Conservation (phyloP, 2,888 invertebrate species). For the Aporophyla nigra region DNA sequence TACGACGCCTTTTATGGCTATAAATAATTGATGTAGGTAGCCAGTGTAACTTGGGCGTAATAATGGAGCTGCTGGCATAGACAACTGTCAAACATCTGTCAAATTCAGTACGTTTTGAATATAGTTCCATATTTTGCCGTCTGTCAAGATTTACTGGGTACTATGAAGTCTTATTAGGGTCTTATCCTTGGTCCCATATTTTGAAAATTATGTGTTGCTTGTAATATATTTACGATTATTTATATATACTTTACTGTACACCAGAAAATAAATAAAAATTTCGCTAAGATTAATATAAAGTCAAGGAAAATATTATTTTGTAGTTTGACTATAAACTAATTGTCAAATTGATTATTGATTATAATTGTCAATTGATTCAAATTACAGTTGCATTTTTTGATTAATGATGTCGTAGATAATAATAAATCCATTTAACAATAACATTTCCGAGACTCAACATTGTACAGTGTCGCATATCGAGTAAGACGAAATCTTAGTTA, state of each 20-base stretch:
- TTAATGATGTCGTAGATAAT: neutral
- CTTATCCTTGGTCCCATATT: slow-evolving; percentile 7
- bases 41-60: neutral
- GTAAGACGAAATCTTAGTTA: too few relatives aligned
- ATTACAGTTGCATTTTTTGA: neutral
- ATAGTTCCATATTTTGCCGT: slow-evolving; percentile 4
- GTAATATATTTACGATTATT: too few relatives aligned
- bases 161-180: neutral
- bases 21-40: slow-evolving; percentile 23
- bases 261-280: too few relatives aligned
- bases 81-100: slow-evolving; percentile 13
- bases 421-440: neutral
- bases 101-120: neutral
- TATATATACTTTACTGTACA: too few relatives aligned
- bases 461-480: neutral
- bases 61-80: slow-evolving; percentile 27
- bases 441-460: neutral
- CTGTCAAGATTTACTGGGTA: neutral
- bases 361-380: neutral
- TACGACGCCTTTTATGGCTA: slow-evolving; percentile 35
- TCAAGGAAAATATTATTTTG: neutral
- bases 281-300: too few relatives aligned
- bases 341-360: too few relatives aligned
- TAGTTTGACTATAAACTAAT: neutral
- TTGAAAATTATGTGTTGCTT: neutral